phyloP scores from a whole-genome alignment of 2,888 invertebrate genomes.

The Ariolimax columbianus region DNA sequence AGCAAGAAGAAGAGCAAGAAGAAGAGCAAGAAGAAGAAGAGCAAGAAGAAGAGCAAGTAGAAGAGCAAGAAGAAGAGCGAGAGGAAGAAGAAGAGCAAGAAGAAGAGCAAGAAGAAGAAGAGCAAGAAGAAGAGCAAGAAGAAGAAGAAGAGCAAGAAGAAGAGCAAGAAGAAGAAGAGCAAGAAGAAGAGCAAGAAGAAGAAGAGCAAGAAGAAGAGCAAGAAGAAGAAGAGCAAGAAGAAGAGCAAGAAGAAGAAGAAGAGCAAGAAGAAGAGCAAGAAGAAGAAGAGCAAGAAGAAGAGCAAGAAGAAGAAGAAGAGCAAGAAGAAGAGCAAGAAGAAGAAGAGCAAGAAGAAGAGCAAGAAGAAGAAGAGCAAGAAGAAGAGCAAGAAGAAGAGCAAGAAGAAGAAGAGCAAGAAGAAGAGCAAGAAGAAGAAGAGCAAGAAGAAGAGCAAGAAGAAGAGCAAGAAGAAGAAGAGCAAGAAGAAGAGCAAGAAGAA shows the following conservation, averaged over 20 bases:
- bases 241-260: no score
- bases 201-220: neutral
- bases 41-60: neutral
- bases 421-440: neutral
- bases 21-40: conserved; percentile 3
- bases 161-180: neutral
- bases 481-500: neutral
- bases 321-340: neutral
- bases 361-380: neutral
- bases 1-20: conserved; percentile 1
- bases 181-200: neutral
- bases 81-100: no score
- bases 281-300: no score
- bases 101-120: neutral
- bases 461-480: neutral
- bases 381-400: neutral
- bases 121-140: neutral
- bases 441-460: neutral
- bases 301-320: no score
- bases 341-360: neutral
- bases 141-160: neutral
- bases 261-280: no score
- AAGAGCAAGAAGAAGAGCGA: neutral
- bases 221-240: neutral
- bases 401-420: neutral